Evolutionary conservation across 2,797 vertebrate species (phyloP).

Genomic region (Pseudochirops cupreus): DNA sequence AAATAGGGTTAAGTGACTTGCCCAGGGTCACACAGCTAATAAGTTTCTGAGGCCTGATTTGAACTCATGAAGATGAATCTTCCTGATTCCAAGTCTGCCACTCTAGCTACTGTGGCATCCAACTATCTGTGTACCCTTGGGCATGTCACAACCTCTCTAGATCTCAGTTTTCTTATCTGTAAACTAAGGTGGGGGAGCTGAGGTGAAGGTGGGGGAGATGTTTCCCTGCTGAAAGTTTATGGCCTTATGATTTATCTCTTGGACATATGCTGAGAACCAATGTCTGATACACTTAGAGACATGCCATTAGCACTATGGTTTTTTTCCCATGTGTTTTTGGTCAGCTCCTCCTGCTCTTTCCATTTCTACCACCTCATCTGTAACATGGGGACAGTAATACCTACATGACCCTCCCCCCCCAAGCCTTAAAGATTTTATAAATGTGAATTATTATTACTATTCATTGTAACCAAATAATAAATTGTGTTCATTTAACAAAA

Average conservation of each 20-base stretch:
- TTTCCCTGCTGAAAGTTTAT: background rate
- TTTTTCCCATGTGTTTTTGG: background rate
- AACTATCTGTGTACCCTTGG: background rate
- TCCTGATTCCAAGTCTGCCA: background rate
- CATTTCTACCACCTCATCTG: constrained; percentile 54
- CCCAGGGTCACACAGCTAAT: background rate
- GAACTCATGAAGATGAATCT: background rate
- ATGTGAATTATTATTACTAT: constrained; percentile 65
- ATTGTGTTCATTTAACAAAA: constrained; percentile 78
- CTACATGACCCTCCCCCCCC: background rate
- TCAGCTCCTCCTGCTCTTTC: background rate
- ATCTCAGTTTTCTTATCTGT: background rate
- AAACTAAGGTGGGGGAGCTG: background rate
- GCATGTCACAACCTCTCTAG: background rate
- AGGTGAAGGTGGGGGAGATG: too few species aligned
- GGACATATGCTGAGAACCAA: background rate
- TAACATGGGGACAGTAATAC: background rate
- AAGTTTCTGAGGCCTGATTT: background rate
- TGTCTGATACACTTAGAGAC: background rate
- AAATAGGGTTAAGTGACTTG: background rate
- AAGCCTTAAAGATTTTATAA: constrained; percentile 45
- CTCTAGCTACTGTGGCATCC: background rate
- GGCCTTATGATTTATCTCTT: background rate
- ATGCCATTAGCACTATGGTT: background rate
- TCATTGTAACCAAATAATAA: constrained; percentile 69